Percentiles rank a stretch among this genome's conserved stretches.
Conservation (phyloP, 2,113 vertebrate genomes). For the Eupsittula cactorum region DNA sequence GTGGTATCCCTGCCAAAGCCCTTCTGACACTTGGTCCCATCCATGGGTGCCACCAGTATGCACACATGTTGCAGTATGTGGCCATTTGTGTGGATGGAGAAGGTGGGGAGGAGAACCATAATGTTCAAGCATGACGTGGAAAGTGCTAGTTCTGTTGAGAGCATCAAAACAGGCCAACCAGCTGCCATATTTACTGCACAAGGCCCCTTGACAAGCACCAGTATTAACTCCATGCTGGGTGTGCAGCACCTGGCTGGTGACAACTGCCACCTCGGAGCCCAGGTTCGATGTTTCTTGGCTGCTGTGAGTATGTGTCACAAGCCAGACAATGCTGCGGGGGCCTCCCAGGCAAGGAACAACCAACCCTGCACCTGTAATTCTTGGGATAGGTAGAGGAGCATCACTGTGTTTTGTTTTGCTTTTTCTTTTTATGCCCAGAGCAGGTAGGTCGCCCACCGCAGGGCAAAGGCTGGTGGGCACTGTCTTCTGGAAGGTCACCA, state of each 20-base stretch:
- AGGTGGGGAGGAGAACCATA: neutral
- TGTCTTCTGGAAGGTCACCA: constrained; percentile 53
- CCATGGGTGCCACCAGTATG: accelerated
- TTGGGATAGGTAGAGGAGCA: neutral
- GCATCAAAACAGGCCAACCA: neutral
- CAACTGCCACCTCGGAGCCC: neutral
- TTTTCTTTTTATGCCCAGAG: neutral
- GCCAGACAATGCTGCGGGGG: neutral
- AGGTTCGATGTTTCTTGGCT: neutral
- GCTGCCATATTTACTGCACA: neutral
- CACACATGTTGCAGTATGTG: accelerated
- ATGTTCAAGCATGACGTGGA: neutral
- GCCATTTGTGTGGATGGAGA: neutral
- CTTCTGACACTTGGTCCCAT: neutral
- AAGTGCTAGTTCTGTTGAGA: neutral
- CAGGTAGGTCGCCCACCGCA: neutral
- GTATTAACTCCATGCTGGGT: neutral
- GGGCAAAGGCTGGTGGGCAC: neutral
- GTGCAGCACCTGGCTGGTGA: neutral
- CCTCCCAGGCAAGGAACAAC: neutral
- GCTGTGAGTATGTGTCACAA: neutral
- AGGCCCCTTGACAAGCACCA: neutral
- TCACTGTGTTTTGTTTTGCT: neutral
- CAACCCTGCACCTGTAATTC: accelerated
- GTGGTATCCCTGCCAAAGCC: neutral